phyloP scores from a whole-genome alignment of 2,888 invertebrate species.

The Synergus itoensis region DNA sequence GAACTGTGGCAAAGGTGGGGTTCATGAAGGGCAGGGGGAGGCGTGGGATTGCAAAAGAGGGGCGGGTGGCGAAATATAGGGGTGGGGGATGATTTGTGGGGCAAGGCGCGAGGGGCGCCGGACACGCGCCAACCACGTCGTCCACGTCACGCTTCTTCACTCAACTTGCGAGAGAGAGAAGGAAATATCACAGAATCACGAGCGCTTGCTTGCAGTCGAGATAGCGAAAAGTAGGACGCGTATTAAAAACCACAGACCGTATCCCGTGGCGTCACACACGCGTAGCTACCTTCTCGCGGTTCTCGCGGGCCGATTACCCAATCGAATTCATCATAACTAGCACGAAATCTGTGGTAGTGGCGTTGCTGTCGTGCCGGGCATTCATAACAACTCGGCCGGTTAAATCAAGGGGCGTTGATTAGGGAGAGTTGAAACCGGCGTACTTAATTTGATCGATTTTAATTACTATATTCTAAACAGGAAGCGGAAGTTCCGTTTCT shows the following conservation, averaged over 20 bases:
- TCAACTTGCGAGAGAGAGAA: slow-evolving; percentile 40
- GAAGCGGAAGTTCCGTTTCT: no score
- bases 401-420: no score
- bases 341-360: slow-evolving; percentile 63
- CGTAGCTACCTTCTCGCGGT: slow-evolving; percentile 45
- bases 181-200: slow-evolving; percentile 57
- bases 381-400: no score
- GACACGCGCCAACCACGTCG: slow-evolving; percentile 46
- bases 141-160: slow-evolving; percentile 4
- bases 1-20: slow-evolving; percentile 37
- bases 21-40: neutral
- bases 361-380: slow-evolving; percentile 18
- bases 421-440: no score
- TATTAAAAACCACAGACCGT: slow-evolving; percentile 77
- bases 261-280: slow-evolving; percentile 71
- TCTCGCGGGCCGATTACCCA: slow-evolving; percentile 68
- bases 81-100: slow-evolving; percentile 4
- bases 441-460: no score
- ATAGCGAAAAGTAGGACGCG: slow-evolving; percentile 77
- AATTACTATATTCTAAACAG: no score
- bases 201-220: slow-evolving; percentile 59
- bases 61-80: slow-evolving; percentile 15
- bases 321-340: slow-evolving; percentile 77
- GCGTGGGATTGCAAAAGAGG: slow-evolving; percentile 41
- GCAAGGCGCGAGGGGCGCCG: slow-evolving; percentile 30